phyloP scores from a whole-genome alignment of 2,888 invertebrate genomes.

The Apamea crenata region DNA sequence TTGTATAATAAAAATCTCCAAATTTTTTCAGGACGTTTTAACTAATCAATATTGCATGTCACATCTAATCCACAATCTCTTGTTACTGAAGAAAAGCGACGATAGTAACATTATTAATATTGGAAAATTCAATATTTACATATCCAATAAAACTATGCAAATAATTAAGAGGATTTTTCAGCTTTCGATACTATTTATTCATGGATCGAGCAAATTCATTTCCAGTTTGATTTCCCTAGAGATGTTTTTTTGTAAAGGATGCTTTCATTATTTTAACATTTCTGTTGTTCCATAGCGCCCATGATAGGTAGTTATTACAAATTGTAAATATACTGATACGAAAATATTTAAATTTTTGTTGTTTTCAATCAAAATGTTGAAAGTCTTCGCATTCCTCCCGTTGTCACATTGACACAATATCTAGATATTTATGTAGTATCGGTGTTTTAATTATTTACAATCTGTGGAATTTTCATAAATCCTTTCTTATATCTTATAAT shows the following conservation, averaged over 20 bases:
- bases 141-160: no score
- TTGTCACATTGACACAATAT: no score
- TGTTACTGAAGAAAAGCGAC: background rate
- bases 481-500: no score
- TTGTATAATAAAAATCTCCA: no score
- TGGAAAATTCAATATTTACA: background rate
- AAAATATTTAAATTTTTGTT: background rate
- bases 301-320: background rate
- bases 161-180: background rate
- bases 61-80: no score
- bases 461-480: no score
- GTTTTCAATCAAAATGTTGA: no score
- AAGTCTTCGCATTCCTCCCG: no score
- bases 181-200: background rate
- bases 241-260: background rate
- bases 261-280: background rate
- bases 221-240: slow-evolving; percentile 22
- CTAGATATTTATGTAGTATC: no score
- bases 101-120: background rate
- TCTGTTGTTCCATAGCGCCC: background rate
- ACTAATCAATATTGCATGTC: no score
- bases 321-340: background rate
- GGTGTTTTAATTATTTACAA: no score
- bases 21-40: no score
- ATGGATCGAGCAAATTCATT: slow-evolving; percentile 2